Evolutionary conservation across 1,140 invertebrate species (phyloP).

Genomic region (Pachyrhynchus sulphureomaculatus): DNA sequence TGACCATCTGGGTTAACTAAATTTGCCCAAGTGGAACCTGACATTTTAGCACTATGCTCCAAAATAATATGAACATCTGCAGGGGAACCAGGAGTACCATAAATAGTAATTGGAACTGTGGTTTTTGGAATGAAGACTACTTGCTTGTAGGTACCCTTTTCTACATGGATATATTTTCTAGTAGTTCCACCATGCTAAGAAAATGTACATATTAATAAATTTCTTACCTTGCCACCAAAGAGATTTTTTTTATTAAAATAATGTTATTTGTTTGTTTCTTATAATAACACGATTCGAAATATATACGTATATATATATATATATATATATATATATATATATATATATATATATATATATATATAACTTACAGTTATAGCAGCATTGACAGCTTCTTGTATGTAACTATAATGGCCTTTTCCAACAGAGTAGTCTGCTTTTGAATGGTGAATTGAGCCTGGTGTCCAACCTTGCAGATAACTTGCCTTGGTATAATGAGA

Average conservation of each 20-base stretch:
- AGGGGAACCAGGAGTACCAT: neutral
- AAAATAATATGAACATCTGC: constrained; percentile 6
- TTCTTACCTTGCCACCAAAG: too few relatives aligned
- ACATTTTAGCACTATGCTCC: neutral
- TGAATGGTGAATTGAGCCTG: neutral
- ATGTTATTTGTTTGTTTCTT: too few relatives aligned
- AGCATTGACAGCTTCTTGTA: constrained; percentile 9
- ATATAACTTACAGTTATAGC: neutral
- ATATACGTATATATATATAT: too few relatives aligned
- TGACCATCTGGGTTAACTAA: neutral
- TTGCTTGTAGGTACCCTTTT: neutral
- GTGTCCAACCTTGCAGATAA: constrained; percentile 1
- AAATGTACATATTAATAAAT: too few relatives aligned
- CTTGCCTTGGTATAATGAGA: neutral
- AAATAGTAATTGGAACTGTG: too few relatives aligned
- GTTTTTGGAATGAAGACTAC: too few relatives aligned
- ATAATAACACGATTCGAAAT: too few relatives aligned
- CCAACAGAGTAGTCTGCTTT: neutral
- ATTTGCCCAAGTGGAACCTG: neutral
- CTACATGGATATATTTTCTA: constrained; percentile 6
- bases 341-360: too few relatives aligned
- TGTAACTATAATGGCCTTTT: neutral
- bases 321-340: too few relatives aligned
- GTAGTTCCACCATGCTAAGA: neutral
- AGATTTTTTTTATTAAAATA: too few relatives aligned